phyloP scores from a whole-genome alignment of 2,888 invertebrate genomes.

The Morinoia aosen region DNA sequence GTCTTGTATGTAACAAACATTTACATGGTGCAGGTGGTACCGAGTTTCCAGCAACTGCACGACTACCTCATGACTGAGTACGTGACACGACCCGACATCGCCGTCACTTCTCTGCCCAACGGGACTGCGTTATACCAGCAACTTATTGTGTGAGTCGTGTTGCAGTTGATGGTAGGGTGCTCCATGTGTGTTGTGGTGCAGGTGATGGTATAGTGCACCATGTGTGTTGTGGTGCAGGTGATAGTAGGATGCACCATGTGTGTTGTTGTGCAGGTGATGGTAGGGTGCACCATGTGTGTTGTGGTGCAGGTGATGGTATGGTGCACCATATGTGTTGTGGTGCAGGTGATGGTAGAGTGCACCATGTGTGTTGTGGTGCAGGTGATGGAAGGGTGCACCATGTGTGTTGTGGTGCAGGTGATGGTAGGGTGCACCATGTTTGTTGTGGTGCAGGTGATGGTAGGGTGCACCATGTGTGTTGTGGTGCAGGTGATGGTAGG shows the following conservation, averaged over 20 bases:
- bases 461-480: too few species aligned
- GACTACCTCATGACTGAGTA: slow-evolving; percentile 65
- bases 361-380: background rate
- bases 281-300: background rate
- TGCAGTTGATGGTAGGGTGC: background rate
- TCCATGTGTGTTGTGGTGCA: background rate
- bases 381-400: background rate
- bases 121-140: slow-evolving; percentile 70
- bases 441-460: background rate
- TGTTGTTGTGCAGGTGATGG: background rate
- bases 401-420: background rate
- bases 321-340: background rate
- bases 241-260: background rate
- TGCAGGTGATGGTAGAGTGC: background rate
- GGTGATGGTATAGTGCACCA: background rate
- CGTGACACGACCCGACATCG: slow-evolving; percentile 69
- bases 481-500: too few species aligned
- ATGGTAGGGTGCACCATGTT: background rate
- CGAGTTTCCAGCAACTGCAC: slow-evolving; percentile 58
- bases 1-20: too few species aligned
- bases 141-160: slow-evolving; percentile 60
- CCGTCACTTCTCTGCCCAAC: slow-evolving; percentile 69
- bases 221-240: background rate
- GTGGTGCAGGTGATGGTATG: background rate
- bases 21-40: slow-evolving; percentile 55